Evolutionary conservation across 2,113 vertebrate genomes (phyloP).

Genomic region (Myotis yumanensis): DNA sequence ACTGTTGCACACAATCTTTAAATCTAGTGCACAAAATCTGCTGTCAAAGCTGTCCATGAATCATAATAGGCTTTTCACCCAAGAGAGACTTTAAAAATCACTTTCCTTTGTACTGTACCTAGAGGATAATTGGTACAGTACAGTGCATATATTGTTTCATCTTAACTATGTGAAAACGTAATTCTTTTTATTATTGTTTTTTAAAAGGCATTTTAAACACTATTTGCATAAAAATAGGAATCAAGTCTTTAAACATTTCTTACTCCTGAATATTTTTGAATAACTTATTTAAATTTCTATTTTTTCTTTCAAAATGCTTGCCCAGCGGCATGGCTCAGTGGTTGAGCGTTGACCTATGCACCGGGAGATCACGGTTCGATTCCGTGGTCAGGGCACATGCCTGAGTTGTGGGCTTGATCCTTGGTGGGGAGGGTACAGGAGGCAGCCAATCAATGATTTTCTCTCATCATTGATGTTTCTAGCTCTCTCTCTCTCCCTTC

Average conservation of each 20-base stretch:
- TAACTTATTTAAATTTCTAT: slow-evolving; percentile 38
- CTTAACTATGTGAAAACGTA: slow-evolving; percentile 46
- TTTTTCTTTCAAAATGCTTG: slow-evolving; percentile 24
- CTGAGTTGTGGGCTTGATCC: no score
- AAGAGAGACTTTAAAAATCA: slow-evolving; percentile 61
- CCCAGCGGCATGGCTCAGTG: no score
- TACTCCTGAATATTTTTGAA: background rate
- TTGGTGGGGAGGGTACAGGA: no score
- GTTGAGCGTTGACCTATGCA: no score
- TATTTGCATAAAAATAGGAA: slow-evolving; percentile 40
- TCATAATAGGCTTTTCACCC: slow-evolving; percentile 63
- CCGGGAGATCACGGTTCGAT: no score
- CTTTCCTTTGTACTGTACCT: slow-evolving; percentile 51
- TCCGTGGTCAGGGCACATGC: no score
- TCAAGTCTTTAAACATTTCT: slow-evolving; percentile 11
- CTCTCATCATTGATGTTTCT: no score
- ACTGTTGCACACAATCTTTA: slow-evolving; percentile 43
- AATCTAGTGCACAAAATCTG: slow-evolving; percentile 55
- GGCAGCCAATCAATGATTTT: no score
- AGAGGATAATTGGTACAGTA: slow-evolving; percentile 34
- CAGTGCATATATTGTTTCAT: slow-evolving; percentile 36
- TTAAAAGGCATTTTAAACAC: slow-evolving; percentile 33
- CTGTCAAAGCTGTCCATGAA: slow-evolving; percentile 63
- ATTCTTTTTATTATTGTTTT: slow-evolving; percentile 28
- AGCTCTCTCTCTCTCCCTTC: no score